These are phyloP conservation scores for Tribolium castaneum DNA, from an alignment of 1,140 invertebrate species.

Conservation along the genomic window DNA sequence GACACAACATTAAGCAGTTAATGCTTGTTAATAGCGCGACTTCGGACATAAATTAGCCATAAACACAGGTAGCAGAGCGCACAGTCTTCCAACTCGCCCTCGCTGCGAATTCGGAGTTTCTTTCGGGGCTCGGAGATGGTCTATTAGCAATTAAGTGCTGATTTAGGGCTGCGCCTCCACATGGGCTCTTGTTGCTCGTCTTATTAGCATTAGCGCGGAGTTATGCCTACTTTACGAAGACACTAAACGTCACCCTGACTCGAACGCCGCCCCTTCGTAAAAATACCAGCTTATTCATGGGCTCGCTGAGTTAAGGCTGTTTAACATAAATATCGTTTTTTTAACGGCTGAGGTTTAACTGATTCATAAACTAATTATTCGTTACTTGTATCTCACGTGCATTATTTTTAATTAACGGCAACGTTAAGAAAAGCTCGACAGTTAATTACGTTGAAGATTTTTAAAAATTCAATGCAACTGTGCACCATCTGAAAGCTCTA, in stretches of 20 bases:
- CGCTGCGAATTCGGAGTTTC: constrained; percentile 45
- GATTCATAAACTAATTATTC: not conserved
- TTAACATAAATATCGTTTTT: constrained; percentile 4
- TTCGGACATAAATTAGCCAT: constrained; percentile 48
- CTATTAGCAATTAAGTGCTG: constrained; percentile 55
- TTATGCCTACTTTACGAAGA: constrained; percentile 48
- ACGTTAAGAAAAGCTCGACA: not conserved
- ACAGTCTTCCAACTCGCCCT: not conserved
- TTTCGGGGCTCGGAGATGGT: constrained; percentile 47
- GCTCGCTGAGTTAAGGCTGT: not conserved
- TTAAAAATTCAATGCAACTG: not conserved
- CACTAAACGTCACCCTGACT: constrained; percentile 46
- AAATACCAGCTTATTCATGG: constrained; percentile 4
- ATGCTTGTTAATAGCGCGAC: constrained; percentile 52
- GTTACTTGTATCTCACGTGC: not conserved
- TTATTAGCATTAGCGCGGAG: constrained; percentile 52
- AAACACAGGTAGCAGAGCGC: constrained; percentile 38
- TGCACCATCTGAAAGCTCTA: not conserved
- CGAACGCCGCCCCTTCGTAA: constrained; percentile 1
- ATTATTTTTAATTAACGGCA: too few species aligned
- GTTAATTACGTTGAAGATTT: not conserved
- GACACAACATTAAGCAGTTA: constrained; percentile 52
- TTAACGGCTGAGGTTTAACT: not conserved
- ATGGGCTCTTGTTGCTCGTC: constrained; percentile 47
- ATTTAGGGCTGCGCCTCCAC: constrained; percentile 48